Percentiles rank a stretch among this genome's conserved stretches.
phyloP scores from a whole-genome alignment of 2,113 vertebrate species.

The Conger conger region DNA sequence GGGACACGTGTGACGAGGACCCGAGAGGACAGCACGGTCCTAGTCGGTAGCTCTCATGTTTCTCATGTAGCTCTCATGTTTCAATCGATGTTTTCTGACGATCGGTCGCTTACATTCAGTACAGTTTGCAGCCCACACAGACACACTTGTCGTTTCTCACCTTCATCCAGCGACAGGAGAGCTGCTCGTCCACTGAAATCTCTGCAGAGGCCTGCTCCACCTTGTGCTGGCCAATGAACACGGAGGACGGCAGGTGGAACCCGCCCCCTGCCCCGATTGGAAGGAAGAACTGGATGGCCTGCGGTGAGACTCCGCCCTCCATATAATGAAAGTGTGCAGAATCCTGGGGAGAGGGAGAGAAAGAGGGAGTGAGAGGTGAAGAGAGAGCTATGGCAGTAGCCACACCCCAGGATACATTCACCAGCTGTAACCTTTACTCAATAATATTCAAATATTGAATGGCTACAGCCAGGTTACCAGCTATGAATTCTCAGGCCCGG shows the following conservation, averaged over 20 bases:
- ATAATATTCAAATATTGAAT: slow-evolving; percentile 6
- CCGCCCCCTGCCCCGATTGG: slow-evolving; percentile 80
- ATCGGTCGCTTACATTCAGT: not conserved
- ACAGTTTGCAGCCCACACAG: too few species aligned
- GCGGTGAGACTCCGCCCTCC: slow-evolving; percentile 74
- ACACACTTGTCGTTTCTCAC: slow-evolving; percentile 57
- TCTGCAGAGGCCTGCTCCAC: slow-evolving; percentile 85
- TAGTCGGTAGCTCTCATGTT: too few species aligned
- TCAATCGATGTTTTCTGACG: too few species aligned
- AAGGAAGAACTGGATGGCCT: slow-evolving; percentile 89
- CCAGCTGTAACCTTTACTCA: too few species aligned
- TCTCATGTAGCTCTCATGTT: too few species aligned
- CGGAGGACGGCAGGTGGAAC: slow-evolving; percentile 83
- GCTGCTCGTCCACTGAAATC: slow-evolving; percentile 86
- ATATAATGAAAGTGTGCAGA: slow-evolving; percentile 77
- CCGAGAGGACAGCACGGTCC: too few species aligned
- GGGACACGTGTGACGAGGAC: too few species aligned
- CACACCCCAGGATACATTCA: too few species aligned
- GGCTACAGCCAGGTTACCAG: too few species aligned
- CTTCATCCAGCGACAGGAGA: slow-evolving; percentile 92
- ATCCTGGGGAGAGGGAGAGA: slow-evolving; percentile 65
- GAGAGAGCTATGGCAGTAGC: slow-evolving; percentile 6
- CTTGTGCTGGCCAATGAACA: slow-evolving; percentile 81
- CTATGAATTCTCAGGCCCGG: too few species aligned
- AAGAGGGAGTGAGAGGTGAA: slow-evolving; percentile 10